phyloP scores from a whole-genome alignment of 2,888 invertebrate species.

The Limnephilus marmoratus region DNA sequence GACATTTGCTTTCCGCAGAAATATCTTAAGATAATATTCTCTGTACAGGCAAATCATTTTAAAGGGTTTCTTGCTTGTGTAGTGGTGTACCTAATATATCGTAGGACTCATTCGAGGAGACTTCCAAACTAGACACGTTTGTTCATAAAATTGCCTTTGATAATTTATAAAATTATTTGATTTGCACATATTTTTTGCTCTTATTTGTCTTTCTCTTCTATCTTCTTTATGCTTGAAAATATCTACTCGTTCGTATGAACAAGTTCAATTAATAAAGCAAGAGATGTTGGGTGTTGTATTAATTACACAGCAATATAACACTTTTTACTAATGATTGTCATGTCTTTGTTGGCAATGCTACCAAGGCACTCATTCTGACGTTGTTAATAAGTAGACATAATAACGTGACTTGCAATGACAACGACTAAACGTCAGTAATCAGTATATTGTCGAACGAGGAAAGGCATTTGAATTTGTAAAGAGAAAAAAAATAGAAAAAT shows the following conservation, averaged over 20 bases:
- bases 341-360: background rate
- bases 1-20: background rate
- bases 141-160: background rate
- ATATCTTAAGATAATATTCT: background rate
- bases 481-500: background rate
- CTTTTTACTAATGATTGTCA: background rate
- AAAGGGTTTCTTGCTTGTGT: too few relatives aligned
- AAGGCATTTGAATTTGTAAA: background rate
- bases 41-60: too few relatives aligned
- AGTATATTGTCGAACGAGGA: background rate
- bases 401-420: background rate
- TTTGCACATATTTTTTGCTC: background rate
- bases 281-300: too few relatives aligned
- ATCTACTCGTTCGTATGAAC: too few relatives aligned
- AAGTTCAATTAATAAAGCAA: too few relatives aligned
- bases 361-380: background rate
- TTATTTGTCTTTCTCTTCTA: background rate
- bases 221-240: too few relatives aligned
- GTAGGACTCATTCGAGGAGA: too few relatives aligned
- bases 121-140: background rate
- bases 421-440: background rate
- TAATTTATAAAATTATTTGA: too few relatives aligned
- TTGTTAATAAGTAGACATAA: background rate
- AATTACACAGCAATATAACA: background rate
- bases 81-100: too few relatives aligned